Evolutionary conservation across 2,888 invertebrate genomes (phyloP).

Genomic region (Caenorhabditis sinica): DNA sequence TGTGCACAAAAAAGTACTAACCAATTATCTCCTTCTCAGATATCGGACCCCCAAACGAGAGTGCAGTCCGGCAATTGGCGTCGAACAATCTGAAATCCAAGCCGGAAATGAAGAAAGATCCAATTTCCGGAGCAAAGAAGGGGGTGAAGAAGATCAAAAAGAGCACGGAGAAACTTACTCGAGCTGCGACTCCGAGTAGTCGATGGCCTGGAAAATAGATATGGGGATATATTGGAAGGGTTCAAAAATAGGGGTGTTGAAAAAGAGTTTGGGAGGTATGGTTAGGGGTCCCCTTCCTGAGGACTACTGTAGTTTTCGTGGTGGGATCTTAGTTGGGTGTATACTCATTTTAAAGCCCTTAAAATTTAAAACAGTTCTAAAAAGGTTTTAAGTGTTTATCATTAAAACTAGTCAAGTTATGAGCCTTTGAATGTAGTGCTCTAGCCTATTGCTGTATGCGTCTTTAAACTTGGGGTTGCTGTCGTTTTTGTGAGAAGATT

Average conservation of each 20-base stretch:
- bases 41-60: slow-evolving; percentile 27
- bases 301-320: neutral
- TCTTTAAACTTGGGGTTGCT: no score
- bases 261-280: neutral
- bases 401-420: no score
- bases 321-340: neutral
- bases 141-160: neutral
- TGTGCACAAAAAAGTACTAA: neutral
- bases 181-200: slow-evolving; percentile 43
- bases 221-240: neutral
- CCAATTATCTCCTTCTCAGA: slow-evolving; percentile 19
- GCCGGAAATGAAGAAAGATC: neutral
- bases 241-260: neutral
- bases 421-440: no score
- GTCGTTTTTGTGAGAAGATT: no score
- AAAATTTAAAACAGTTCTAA: neutral
- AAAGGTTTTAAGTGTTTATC: no score
- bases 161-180: slow-evolving; percentile 29
- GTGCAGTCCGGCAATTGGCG: slow-evolving; percentile 44
- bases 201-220: slow-evolving; percentile 38
- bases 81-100: slow-evolving; percentile 51
- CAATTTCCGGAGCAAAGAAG: slow-evolving; percentile 26
- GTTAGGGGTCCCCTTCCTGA: neutral
- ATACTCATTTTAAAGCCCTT: neutral
- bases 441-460: no score